Base-by-base conservation (phyloP, 2,888 invertebrate genomes). In the Gerosis bhagava region DNA sequence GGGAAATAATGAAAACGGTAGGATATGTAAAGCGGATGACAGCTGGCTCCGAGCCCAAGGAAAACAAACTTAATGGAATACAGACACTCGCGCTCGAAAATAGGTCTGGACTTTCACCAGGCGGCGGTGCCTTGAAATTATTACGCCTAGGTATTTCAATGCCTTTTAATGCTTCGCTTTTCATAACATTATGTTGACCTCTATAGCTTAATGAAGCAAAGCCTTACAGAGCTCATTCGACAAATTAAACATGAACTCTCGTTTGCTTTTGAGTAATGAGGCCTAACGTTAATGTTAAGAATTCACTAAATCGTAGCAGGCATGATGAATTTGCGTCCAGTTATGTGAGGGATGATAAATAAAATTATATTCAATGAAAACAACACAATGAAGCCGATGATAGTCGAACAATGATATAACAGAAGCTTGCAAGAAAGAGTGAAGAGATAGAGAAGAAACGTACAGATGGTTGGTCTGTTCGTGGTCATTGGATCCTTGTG, bases 381-480 rank as follows among this genome's bases (percentile, higher is more conserved):
- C 12, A 24, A 22, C 57, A 59, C 53, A 63, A 52, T 59, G 56
- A 56, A 53, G 53, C 53, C 48, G 25, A 49, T 50, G 54, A 51
- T n/a, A n/a, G n/a, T n/a, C n/a, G n/a, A 37, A 40, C 12, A 51
- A 56, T 42, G 42, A 53, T 22, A 29, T 37, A 50, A 60, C 57
- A 60, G 53, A 69, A 70, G 70, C 66, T 65, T 62, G 53, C 55
- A 61, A 67, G 62, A 57, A 53, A 62, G 59, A 63, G 76, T 37
- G 36, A 73, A 76, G 65, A 81, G 73, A 79, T 63, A 83, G 62
- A 75, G 75, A 80, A 78, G 76, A 77, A 72, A 89, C 89, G 77
- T 89, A 89, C 89, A 89, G 81, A 78, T 87, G 83, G 83, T 86
- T 87, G 75, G 82, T 83, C 64, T 88, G 86, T 82, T 89, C 89